Evolutionary conservation across 2,113 vertebrate species (phyloP), one percentile per base, ranked within the genome.

Genomic region (Miniopterus natalensis): DNA sequence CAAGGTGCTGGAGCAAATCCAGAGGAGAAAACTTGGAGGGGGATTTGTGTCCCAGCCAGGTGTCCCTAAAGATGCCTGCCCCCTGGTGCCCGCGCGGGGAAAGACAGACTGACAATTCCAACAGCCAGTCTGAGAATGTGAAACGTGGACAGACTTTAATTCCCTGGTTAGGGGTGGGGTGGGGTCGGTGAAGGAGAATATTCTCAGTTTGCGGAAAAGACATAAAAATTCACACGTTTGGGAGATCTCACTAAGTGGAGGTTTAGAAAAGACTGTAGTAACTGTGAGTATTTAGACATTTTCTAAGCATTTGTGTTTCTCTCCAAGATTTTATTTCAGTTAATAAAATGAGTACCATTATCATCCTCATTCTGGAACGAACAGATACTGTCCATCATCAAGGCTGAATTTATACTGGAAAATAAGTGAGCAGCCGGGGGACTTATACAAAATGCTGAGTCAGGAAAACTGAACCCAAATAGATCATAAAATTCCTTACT

Each of bases 51-150:
- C 29, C n/a, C 13, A 13, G 25, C 20, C 20, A 45, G 92, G 36
- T 7, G 31, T 89, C 55, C 74, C 5, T 85, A 71, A n/a, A 42
- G 83, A 55, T 13, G 29, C 70, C 83, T 85, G 95, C 97, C 97
- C 97, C 73, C 97, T 98, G 92, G 93, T 88, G 96, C 2, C 84
- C 77, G 87, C 80, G 59, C 78, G 27, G 57, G 59, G 90, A 79
- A 97, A 65, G 47, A 71, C 94, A 91, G 78, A 66, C 36, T 17
- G 29, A 49, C 23, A 73, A 61, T 63, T 68, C 8, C 29, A 66
- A 47, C 0, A 36, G 55, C 42, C 47, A 11, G 51, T 59, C 15
- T n/a, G 51, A 47, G 29, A 89, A 75, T 14, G 5, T 29, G 31
- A 59, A 88, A 45, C 7, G 8, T 2, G 2, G 45, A 15, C 17